Evolutionary conservation across 2,797 vertebrate genomes (phyloP).

Genomic region (Macropus fuliginosus): DNA sequence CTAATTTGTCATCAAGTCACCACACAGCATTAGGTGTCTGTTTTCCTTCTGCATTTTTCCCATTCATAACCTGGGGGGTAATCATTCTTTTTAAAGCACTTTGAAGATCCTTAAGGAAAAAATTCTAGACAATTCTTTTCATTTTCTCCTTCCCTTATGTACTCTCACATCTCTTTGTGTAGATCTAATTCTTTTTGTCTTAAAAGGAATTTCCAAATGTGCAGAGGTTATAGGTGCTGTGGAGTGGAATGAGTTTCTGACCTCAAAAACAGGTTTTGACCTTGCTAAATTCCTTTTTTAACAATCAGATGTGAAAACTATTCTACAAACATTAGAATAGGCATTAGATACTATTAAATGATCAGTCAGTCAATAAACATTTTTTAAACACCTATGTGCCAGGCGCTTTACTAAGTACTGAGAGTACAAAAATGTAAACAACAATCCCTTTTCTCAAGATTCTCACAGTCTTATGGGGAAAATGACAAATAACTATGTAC

Average conservation of each 20-base stretch:
- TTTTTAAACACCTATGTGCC: not conserved
- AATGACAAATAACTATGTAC: not conserved
- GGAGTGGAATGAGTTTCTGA: not conserved
- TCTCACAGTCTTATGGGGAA: not conserved
- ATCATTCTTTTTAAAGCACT: conserved; percentile 20
- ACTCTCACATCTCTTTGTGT: conserved; percentile 12
- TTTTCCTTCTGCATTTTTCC: not conserved
- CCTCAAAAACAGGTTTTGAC: not conserved
- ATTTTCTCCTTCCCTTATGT: not conserved
- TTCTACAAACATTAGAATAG: conserved; percentile 13
- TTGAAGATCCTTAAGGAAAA: not conserved
- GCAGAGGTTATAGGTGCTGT: not conserved
- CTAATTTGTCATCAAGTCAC: conserved; percentile 9
- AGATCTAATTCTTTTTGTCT: not conserved
- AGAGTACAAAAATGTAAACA: not conserved
- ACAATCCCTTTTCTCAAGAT: not conserved
- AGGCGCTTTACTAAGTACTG: not conserved
- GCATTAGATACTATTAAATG: not conserved
- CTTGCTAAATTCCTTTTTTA: conserved; percentile 12
- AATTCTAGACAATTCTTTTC: conserved; percentile 10
- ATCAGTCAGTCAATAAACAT: not conserved
- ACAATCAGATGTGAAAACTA: conserved; percentile 28
- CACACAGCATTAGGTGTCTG: not conserved
- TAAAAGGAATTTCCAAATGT: not conserved
- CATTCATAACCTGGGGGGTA: conserved; percentile 8